phyloP scores from a whole-genome alignment of 2,797 vertebrate genomes.

The Sphenodon punctatus region DNA sequence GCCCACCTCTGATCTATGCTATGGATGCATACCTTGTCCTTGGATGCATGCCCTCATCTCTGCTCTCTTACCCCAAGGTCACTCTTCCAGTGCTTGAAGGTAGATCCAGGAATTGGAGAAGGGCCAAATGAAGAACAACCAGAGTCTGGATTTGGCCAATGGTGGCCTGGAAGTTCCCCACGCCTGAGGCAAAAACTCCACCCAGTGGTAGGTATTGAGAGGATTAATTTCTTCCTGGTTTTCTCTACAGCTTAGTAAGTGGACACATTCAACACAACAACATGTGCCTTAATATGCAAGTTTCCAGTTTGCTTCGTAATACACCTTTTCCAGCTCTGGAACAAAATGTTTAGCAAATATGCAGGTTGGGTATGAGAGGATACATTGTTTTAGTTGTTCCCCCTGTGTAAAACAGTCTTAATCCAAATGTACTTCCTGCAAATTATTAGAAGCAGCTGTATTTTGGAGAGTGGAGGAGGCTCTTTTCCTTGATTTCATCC shows the following conservation, averaged over 20 bases:
- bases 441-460: background rate
- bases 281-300: background rate
- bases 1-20: no score
- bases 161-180: no score
- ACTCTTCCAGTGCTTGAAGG: no score
- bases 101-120: no score
- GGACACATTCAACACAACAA: background rate
- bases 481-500: background rate
- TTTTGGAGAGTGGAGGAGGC: background rate
- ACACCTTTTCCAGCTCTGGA: background rate
- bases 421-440: background rate
- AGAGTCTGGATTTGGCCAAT: no score
- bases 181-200: background rate
- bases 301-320: conserved; percentile 43
- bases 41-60: no score
- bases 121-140: no score
- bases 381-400: background rate
- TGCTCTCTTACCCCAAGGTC: no score
- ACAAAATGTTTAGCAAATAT: background rate
- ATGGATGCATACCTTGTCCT: no score
- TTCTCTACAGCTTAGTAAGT: background rate
- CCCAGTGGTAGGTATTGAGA: background rate
- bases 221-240: background rate
- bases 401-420: no score
- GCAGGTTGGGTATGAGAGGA: background rate